Base-by-base conservation (phyloP, 2,797 vertebrate species). In the Halcyon badia region DNA sequence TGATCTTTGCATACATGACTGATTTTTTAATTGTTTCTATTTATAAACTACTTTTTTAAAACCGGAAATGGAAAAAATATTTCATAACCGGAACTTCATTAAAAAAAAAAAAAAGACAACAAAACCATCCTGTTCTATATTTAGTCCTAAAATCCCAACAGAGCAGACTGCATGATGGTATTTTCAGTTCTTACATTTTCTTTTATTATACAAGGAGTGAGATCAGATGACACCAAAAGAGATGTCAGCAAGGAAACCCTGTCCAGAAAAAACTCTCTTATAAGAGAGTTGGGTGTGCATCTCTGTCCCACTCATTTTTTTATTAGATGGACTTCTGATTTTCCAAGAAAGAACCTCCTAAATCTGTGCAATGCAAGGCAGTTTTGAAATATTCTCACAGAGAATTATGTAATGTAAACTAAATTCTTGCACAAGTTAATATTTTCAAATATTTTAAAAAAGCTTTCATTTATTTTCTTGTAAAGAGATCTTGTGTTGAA, bases 11-110 rank as follows among this genome's bases (percentile, higher is more conserved):
- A 54, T 49, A 61, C 54, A 66, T 33, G 83, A 70, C 58, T 62
- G 75, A 69, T 60, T 82, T 89, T 86, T 86, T 28, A 92, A 89
- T 64, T 91, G 33, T 61, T 87, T 86, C 60, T 81, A 94, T 92
- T 88, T 66, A 56, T 86, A 46, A 83, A 31, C 31, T 44, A 21
- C 15, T 51, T 60, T 51, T 61, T 83, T 60, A 81, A 83, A 88
- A 57, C 11, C 31, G 81, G 14, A 69, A 75, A 69, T 56, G 35
- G 18, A 81, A 90, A 61, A 48, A 82, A 57, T 19, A 16, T 84
- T 95, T 86, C 57, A 61, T 66, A 83, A 81, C 8, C 64, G 78
- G 61, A 81, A 83, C 26, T 65, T 39, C 81, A 42, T 62, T 31
- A 48, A 65, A 78, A 81, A 81, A 65, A 46, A 17, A 52, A 60